Conservation (phyloP, 2,888 invertebrate species). For the Cryptosula pallasiana region DNA sequence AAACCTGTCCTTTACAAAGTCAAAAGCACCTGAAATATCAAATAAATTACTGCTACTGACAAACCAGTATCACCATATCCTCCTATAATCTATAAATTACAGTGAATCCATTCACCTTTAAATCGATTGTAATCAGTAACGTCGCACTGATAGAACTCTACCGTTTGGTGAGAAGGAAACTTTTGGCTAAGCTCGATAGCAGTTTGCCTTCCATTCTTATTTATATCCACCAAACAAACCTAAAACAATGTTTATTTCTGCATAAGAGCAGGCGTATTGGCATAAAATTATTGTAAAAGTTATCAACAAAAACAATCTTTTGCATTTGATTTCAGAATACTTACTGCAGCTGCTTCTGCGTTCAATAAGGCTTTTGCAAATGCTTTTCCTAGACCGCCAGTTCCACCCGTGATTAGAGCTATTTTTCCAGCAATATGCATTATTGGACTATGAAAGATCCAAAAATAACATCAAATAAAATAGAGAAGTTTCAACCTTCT, state of each 20-base stretch:
- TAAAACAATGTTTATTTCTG: no score
- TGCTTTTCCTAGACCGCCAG: constrained; percentile 16
- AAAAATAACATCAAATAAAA: no score
- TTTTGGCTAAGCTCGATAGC: neutral
- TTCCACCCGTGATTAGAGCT: constrained; percentile 10
- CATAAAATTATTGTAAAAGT: no score
- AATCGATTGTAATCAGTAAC: neutral
- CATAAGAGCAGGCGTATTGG: no score
- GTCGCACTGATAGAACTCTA: constrained; percentile 11
- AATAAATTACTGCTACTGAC: neutral
- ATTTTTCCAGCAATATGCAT: constrained; percentile 2
- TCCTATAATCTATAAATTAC: neutral
- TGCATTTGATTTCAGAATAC: no score
- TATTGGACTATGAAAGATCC: no score
- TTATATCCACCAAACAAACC: constrained; percentile 5
- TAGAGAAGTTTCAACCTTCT: no score
- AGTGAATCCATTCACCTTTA: neutral
- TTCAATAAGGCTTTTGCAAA: constrained; percentile 9
- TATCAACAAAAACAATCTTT: no score
- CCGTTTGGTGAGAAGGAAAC: neutral
- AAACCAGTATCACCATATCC: neutral
- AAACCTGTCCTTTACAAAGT: constrained; percentile 58
- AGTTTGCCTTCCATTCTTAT: neutral
- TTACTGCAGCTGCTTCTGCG: neutral
- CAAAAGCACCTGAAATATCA: constrained; percentile 36